Base-by-base conservation (phyloP, 1,140 invertebrate genomes). In the Bombus haemorrhoidalis region DNA sequence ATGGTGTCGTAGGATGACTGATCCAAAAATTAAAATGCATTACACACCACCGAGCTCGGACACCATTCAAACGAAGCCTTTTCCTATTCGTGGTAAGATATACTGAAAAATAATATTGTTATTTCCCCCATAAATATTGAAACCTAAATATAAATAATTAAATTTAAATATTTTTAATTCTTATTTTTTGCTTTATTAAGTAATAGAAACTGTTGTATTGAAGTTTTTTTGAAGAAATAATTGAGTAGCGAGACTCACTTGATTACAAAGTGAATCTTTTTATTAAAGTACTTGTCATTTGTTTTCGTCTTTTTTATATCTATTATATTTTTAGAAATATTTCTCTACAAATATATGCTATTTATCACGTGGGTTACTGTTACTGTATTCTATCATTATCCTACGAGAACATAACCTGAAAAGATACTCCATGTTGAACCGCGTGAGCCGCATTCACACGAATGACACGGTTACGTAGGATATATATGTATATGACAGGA, bases 31-130 rank as follows among this genome's bases (percentile, higher is more conserved):
- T 78, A 93, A 94, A 73, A 94, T 93, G 93, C 94, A 95, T 84
- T 95, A 94, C 82, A 94, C 94, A 87, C 97, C 97, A 66, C 97
- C 97, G 32, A 97, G 97, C 39, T 96, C 97, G 53, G 97, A 98
- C 92, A 98, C 97, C 28, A 97, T 98, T 74, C 97, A 97, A 96
- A 98, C 97, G 18, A 98, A 98, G 95, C 97, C 97, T 62, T 98
- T 98, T 93, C 97, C 97, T 34, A 97, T 98, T 78, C 96, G 97
- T 96, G 97, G 97, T 97, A 95, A 96, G 37, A 57, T 92, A 92
- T 79, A 77, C 85, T 81, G 34, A 6, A 59, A 34, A 10, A 28
- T 22, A 13, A 59, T 39, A 28, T 78, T 32, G 10, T 73, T 47
- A 47, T 57, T 15, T n/a, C 15, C 25, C 1, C 18, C 6, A 53